A percentile compares a stretch with the other conserved stretches of the same genome.
phyloP scores from a whole-genome alignment of 2,113 vertebrate species.

The Myodes glareolus region DNA sequence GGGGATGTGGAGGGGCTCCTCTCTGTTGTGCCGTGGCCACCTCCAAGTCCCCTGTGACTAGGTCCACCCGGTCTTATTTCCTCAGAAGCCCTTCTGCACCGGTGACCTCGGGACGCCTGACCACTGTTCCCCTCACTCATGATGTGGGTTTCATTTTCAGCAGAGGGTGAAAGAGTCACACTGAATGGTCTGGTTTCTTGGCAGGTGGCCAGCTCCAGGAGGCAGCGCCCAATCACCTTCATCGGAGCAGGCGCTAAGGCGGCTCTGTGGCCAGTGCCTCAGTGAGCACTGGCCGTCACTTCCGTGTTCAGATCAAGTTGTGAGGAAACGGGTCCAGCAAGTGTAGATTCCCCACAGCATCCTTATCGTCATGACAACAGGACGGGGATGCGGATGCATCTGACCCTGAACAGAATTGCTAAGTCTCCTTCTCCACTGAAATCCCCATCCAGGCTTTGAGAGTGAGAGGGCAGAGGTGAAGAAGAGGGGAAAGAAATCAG shows the following conservation, averaged over 20 bases:
- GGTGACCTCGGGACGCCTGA: neutral
- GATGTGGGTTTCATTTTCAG: neutral
- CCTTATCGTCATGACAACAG: neutral
- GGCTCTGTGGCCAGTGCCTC: neutral
- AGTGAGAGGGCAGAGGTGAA: neutral
- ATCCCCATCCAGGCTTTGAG: neutral
- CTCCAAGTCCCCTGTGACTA: neutral
- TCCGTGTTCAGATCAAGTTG: neutral
- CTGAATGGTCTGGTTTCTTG: neutral
- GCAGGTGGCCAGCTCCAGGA: neutral
- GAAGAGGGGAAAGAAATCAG: neutral
- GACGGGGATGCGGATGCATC: neutral
- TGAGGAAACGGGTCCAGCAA: neutral
- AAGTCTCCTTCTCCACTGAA: neutral
- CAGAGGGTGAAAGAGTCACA: neutral
- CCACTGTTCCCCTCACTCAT: neutral
- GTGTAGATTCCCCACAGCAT: neutral
- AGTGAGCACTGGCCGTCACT: neutral
- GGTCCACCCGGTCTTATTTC: neutral
- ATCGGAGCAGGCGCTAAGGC: neutral
- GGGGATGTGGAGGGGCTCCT: neutral
- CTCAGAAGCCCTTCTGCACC: neutral
- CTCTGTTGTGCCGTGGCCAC: neutral
- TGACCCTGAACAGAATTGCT: neutral
- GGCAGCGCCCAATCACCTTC: neutral